Evolutionary conservation across 2,888 invertebrate genomes (phyloP), one percentile per base, ranked within the genome.

Genomic region (Morpho deidamia): DNA sequence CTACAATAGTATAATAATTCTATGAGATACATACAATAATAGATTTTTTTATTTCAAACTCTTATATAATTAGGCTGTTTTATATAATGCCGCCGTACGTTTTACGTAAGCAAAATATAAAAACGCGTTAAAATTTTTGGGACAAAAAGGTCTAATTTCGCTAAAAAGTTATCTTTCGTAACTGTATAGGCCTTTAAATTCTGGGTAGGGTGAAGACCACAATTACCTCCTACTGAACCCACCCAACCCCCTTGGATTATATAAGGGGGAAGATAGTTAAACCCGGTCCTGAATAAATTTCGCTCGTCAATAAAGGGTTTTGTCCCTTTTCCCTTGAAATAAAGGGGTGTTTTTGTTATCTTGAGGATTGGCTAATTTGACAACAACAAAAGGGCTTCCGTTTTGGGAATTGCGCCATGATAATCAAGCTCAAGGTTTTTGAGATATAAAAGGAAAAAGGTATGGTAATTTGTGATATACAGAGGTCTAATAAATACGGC

Each of bases 351-450:
- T 87, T 86, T 87, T 89, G 88, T 88, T 89, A 89, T 89, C 89
- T 89, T 89, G 89, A 88, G 89, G 84, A 89, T 86, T 84, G 89
- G 78, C 85, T 89, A 89, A 89, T 89, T 89, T 89, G 89, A 85
- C 86, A 88, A 87, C 83, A 88, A 88, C 89, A 89, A 89, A 86
- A 83, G 84, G 82, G 78, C 69, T 75, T 81, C 78, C 81, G 80
- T 73, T 74, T 66, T 67, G 85, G 86, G 84, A 80, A 81, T 81
- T 81, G 77, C 73, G 64, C 70, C 60, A 67, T 67, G 83, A 84
- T 84, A 83, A 88, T 88, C 86, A 84, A 80, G 76, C 87, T 88
- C 86, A 84, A 80, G 76, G 70, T 78, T 80, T 82, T 83, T 79
- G 43, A 41, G 44, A 58, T 49, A 58, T 58, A 55, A 61, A 60